Percentiles rank a stretch among this genome's conserved stretches.
Conservation (phyloP, 1,140 invertebrate genomes). For the Paracyclopina nana region DNA sequence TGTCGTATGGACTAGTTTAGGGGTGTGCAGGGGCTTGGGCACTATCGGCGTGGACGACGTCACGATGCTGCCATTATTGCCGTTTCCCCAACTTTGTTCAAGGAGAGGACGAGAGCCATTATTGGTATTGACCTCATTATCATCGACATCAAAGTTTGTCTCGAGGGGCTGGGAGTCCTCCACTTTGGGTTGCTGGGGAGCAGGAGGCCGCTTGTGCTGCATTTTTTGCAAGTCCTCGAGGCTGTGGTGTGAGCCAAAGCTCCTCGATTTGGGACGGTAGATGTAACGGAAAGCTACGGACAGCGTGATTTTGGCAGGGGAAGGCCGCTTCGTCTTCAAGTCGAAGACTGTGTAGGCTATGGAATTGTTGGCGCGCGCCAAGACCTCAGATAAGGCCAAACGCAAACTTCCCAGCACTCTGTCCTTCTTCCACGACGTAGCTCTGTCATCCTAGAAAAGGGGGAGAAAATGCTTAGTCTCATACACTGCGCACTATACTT, state of each 20-base stretch:
- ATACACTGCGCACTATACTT: no score
- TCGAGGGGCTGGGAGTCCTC: neutral
- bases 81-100: no score
- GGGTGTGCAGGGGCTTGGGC: neutral
- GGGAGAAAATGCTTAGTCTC: no score
- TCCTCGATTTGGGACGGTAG: neutral
- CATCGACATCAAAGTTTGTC: neutral
- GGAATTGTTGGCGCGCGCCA: neutral
- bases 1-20: neutral
- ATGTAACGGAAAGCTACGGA: conserved; percentile 8
- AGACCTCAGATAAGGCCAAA: conserved; percentile 1
- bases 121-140: neutral
- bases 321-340: neutral
- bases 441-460: no score
- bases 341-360: neutral
- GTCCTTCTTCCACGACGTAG: neutral
- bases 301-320: neutral
- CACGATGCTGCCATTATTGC: neutral
- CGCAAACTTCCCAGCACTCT: neutral
- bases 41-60: no score
- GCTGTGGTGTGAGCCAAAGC: neutral
- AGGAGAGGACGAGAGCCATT: no score
- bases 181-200: neutral
- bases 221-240: conserved; percentile 7
- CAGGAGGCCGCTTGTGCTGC: neutral